Evolutionary conservation across 1,140 invertebrate species (phyloP).

Genomic region (Hydropsyche tenuis): DNA sequence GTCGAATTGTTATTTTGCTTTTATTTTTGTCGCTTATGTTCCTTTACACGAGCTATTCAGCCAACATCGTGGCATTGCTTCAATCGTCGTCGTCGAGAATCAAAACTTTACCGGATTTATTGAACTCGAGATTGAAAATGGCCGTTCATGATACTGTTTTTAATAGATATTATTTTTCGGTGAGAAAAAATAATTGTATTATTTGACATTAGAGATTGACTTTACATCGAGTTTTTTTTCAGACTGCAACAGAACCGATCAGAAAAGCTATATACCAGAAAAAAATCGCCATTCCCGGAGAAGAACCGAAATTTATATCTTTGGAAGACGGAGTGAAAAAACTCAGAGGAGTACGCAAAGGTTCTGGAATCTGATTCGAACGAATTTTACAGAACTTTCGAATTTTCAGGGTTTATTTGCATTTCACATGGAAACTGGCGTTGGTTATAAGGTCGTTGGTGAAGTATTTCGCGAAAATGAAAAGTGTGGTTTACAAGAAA

Average conservation of each 20-base stretch:
- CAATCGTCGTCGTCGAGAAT: conserved; percentile 65
- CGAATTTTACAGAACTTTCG: background rate
- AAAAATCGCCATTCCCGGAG: conserved; percentile 60
- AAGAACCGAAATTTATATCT: conserved; percentile 55
- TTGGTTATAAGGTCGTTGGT: conserved; percentile 66
- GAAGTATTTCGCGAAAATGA: conserved; percentile 69
- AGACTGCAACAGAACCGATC: conserved; percentile 62
- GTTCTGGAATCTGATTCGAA: background rate
- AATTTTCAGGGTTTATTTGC: conserved; percentile 62
- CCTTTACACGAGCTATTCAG: conserved; percentile 61
- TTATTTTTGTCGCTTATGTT: conserved; percentile 56
- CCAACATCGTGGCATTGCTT: conserved; percentile 66
- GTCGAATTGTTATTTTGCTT: conserved; percentile 56
- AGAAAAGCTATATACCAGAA: conserved; percentile 60
- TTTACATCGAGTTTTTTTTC: conserved; percentile 34
- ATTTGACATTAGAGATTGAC: background rate
- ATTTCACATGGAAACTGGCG: conserved; percentile 66
- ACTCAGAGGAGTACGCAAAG: conserved; percentile 51
- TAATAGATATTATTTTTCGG: conserved; percentile 69
- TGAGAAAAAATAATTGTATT: conserved; percentile 48
- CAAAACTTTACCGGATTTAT: conserved; percentile 61
- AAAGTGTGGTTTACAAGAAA: conserved; percentile 70
- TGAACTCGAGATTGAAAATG: conserved; percentile 66
- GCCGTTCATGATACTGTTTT: conserved; percentile 68
- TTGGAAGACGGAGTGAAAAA: conserved; percentile 61